Evolutionary conservation across 2,113 vertebrate genomes (phyloP), one percentile per base, ranked within the genome.

Genomic region (Zingel zingel): DNA sequence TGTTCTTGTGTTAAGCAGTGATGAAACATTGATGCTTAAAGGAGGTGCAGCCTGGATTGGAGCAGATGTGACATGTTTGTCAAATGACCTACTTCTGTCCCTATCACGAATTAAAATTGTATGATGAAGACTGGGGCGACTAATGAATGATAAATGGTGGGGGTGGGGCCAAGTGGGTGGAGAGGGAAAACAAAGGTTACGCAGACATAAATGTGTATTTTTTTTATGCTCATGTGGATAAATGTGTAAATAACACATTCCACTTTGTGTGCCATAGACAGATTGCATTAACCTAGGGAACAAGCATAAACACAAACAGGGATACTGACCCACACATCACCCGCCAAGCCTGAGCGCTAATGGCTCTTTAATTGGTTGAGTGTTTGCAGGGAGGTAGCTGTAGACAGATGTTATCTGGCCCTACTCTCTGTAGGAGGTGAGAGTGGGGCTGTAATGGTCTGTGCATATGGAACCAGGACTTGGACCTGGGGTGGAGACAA

Each of bases 21-120:
- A 74, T 93, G 83, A 94, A 93, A 92, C 91, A 84, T 90, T 85
- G 77, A 92, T 86, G 91, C 79, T 88, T 81, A 89, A 92, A 91
- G 81, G 89, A 91, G 91, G 80, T 68, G 82, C 78, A 87, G 82
- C 79, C 89, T 78, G 88, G 91, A 95, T 85, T 87, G 85, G 91
- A 94, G 85, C 94, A 94, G 95, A 94, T 94, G 95, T 95, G 94
- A 94, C 93, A 92, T 94, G 92, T 94, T 94, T 94, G 94, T 93
- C 89, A 91, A 94, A 90, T 93, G 94, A 95, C 95, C 95, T 94
- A 95, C 94, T 95, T 96, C 93, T 93, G 88, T 85, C 92, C 74
- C 88, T 90, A 93, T 94, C 94, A 93, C 91, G 93, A 94, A 95
- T 95, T 95, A 94, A 96, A 94, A 92, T 95, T 94, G 92, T 91